Evolutionary conservation across 2,113 vertebrate genomes (phyloP), one percentile per base, ranked within the genome.

Genomic region (Eublepharis macularius): DNA sequence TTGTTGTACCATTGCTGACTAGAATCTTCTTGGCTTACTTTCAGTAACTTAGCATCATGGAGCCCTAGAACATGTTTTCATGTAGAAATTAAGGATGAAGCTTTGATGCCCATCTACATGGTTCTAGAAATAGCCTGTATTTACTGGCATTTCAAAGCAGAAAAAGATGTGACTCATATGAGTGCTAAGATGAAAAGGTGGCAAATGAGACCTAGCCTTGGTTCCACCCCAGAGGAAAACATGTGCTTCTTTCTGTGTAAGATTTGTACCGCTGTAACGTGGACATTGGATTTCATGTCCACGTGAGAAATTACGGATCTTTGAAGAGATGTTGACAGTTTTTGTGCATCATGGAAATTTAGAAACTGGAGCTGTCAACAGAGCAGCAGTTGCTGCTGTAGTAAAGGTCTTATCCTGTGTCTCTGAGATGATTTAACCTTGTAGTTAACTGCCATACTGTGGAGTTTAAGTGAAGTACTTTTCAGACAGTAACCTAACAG

Each of bases 301-400:
- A 39, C 90, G 76, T 83, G 87, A 88, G 89, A 92, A 72, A 76
- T 60, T 83, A 80, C 68, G 36, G 82, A 89, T 32, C 43, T 34
- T 68, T 80, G 86, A 83, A 72, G 69, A 92, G 93, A 86, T 19
- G 19, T 85, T 83, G 89, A 87, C 87, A 45, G 84, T 89, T 36
- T 90, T 87, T 82, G 43, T 73, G 86, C 82, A 87, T 87, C 86
- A 89, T 93, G 92, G 92, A 96, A 94, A 95, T 76, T 92, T 91
- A 93, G 80, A 86, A 74, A 80, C 86, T 84, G 26, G 80, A 87
- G 87, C 87, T 94, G 93, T 92, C 76, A 76, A 49, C 86, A 84
- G 80, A 70, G 75, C 49, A 93, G 90, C 93, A 94, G 94, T 91
- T 93, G 90, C 24, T 89, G 76, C 21, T 69, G 87, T 90, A 87